Evolutionary conservation across 1,140 invertebrate species (phyloP).

Genomic region (Aphidius gifuensis): DNA sequence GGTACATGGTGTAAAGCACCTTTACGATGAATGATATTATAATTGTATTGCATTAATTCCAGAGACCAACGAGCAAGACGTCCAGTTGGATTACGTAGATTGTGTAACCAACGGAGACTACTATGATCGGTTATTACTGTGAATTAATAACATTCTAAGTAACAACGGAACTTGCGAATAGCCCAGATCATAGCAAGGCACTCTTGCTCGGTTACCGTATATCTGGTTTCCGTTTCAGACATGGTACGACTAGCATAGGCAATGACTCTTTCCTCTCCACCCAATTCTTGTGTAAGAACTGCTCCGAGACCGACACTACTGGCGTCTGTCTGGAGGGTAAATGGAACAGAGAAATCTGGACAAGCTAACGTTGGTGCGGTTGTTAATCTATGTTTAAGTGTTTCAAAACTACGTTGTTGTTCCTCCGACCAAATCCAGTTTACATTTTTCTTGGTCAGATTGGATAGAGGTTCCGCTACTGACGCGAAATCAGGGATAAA

Average conservation of each 20-base stretch:
- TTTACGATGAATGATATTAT: too few species aligned
- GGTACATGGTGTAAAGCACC: too few species aligned
- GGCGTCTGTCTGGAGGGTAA: slow-evolving; percentile 28
- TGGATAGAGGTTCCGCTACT: slow-evolving; percentile 32
- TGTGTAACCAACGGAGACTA: too few species aligned
- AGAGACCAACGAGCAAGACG: too few species aligned
- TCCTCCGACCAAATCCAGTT: slow-evolving; percentile 30
- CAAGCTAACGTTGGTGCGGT: slow-evolving; percentile 25
- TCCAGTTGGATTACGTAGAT: too few species aligned
- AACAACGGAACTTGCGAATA: slow-evolving; percentile 46
- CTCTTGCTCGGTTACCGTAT: too few species aligned
- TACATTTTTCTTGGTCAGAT: slow-evolving; percentile 38
- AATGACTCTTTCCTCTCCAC: slow-evolving; percentile 35
- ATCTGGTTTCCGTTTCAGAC: slow-evolving; percentile 43
- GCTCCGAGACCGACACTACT: slow-evolving; percentile 31
- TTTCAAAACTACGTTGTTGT: slow-evolving; percentile 21
- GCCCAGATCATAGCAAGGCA: too few species aligned
- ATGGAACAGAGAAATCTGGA: slow-evolving; percentile 29
- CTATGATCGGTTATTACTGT: too few species aligned
- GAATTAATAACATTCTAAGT: slow-evolving; percentile 48
- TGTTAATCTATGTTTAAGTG: slow-evolving; percentile 25
- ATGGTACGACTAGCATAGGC: slow-evolving; percentile 42
- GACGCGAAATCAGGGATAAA: slow-evolving; percentile 41
- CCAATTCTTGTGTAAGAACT: slow-evolving; percentile 31
- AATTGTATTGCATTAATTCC: too few species aligned